Evolutionary conservation across 2,888 invertebrate species (phyloP), one percentile per base, ranked within the genome.

Genomic region (Lasiommata megera): DNA sequence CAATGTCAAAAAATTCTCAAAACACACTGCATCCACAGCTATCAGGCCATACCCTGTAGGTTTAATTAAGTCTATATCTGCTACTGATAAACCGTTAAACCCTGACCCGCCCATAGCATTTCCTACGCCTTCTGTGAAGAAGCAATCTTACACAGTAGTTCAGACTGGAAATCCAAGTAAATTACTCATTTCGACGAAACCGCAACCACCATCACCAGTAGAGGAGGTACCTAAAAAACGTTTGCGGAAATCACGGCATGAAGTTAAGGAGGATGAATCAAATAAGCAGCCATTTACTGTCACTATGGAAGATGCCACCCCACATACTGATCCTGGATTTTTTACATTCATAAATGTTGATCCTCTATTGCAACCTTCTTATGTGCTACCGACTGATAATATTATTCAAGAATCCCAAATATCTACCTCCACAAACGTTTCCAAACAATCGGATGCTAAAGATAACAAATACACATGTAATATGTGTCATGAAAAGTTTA

Each of bases 261-360:
- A 72, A 17, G 51, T 28, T 1, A 71, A 48, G 55, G 50, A 63
- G 14, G 55, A 54, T 6, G 46, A 37, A 9, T 17, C 44, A 9
- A 9, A 60, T 3, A 54, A 60, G 54, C 74, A 80, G 53, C 83
- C 83, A 0, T 80, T 72, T 57, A 74, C 66, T n/a, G 80, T 78
- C 0, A 77, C 79, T 1, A 58, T 80, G 62, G 82, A 83, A 69
- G 80, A 82, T 23, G 57, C 73, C 1, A 59, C 73, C 0, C 81
- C 70, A 18, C 67, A 77, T 0, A 80, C 82, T 67, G 80, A 85
- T 59, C 16, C 77, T 0, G 80, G 76, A 1, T 82, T 84, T 61
- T 91, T 91, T 60, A 86, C 88, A 14, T 90, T 90, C 52, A 82
- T 91, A 3, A 91, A 89, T 67, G 82, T 91, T 3, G 90, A 91